phyloP scores from a whole-genome alignment of 2,888 invertebrate species.

The Tubulanus polymorphus region DNA sequence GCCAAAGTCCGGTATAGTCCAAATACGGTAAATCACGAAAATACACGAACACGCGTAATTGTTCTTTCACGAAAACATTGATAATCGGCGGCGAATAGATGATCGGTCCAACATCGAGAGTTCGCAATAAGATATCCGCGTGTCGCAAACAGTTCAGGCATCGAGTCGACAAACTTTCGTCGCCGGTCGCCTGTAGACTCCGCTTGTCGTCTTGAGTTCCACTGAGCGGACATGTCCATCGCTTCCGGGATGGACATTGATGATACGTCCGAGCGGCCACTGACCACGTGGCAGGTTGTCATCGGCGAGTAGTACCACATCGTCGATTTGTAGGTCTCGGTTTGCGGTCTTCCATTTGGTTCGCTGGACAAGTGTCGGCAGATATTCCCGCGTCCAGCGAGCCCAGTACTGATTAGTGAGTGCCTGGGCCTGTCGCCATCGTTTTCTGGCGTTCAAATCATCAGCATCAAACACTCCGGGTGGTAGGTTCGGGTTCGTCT shows the following conservation, averaged over 20 bases:
- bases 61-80: too few relatives aligned
- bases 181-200: too few relatives aligned
- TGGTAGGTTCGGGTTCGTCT: not conserved
- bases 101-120: too few relatives aligned
- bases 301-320: not conserved
- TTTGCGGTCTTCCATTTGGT: not conserved
- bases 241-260: not conserved
- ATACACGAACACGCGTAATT: too few relatives aligned
- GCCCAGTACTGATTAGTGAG: constrained; percentile 5
- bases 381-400: constrained; percentile 5
- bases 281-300: not conserved
- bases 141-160: too few relatives aligned
- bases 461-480: not conserved
- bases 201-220: constrained; percentile 1
- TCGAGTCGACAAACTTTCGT: too few relatives aligned
- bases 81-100: too few relatives aligned
- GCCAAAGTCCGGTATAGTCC: too few relatives aligned
- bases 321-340: not conserved
- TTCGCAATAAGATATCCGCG: too few relatives aligned
- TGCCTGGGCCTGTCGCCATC: constrained; percentile 1
- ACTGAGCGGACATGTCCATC: not conserved
- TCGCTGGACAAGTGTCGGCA: not conserved
- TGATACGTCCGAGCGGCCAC: not conserved
- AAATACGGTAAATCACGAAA: too few relatives aligned
- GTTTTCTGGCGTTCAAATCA: not conserved